Evolutionary conservation across 2,888 invertebrate genomes (phyloP), one percentile per base, ranked within the genome.

Genomic region (Drosophila pegasa): DNA sequence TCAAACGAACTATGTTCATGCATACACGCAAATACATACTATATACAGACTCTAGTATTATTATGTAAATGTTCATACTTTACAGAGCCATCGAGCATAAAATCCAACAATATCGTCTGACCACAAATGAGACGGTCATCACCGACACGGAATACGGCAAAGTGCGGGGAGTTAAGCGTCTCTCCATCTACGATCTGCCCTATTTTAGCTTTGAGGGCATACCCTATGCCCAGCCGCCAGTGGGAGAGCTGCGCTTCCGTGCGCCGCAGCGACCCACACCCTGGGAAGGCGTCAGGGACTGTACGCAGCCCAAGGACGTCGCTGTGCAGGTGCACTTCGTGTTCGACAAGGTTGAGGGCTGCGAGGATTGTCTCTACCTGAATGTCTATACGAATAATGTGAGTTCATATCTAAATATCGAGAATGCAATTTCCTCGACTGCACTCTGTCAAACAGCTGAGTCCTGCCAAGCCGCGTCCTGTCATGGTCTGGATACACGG

Each of bases 331-430:
- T 84, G 58, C 87, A 92, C 31, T 74, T 89, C 0, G 77, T 92
- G 5, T 72, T 69, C 20, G 80, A 91, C 38, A 89, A 90, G 72
- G 75, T 92, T 7, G 90, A 93, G 45, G 94, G 94, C 8, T 86
- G 90, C 31, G 94, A 94, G 88, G 93, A 94, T 77, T 94, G 94
- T 69, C 88, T 94, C n/a, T 93, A 93, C 78, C 79, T 94, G 9
- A 94, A 93, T 87, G 92, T 94, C 29, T 92, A 86, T 56, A 89
- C 91, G 16, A 92, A 91, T 63, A 88, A 91, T 80, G 92, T 92
- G 67, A 83, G 88, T 78, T 55, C 0, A 2, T 12, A 5, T 14
- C 2, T n/a, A 25, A 29, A 8, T 18, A 18, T 18, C n/a, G 14
- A 22, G 12, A 14, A 1, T 2, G 2, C 0, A 27, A 18, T 18